Evolutionary conservation across 1,140 invertebrate species (phyloP).

Genomic region (Pseudomyrmex concolor): DNA sequence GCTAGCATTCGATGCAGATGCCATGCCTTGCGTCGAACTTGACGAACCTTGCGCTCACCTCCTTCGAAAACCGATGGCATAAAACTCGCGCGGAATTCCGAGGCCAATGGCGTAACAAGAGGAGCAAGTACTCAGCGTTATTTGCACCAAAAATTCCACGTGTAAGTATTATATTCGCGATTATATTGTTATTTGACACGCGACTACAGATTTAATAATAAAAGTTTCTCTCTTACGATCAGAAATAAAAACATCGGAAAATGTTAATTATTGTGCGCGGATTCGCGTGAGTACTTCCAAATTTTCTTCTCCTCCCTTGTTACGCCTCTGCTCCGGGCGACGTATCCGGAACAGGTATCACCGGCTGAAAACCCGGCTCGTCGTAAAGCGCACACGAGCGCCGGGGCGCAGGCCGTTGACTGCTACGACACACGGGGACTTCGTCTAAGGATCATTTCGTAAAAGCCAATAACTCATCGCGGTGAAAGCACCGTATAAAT

Average conservation of each 20-base stretch:
- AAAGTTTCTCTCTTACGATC: neutral
- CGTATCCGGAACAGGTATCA: constrained; percentile 66
- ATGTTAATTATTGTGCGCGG: no score
- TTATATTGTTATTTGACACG: neutral
- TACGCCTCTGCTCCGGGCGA: constrained; percentile 19
- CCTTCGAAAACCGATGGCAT: constrained; percentile 13
- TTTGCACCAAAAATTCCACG: neutral
- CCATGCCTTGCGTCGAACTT: constrained; percentile 9
- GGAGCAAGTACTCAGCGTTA: neutral
- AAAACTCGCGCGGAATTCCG: neutral
- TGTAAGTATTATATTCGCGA: no score
- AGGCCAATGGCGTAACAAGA: neutral
- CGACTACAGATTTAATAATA: neutral
- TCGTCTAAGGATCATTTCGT: constrained; percentile 60
- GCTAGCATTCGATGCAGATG: constrained; percentile 50
- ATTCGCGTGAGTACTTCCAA: neutral
- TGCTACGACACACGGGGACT: constrained; percentile 8
- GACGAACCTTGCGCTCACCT: constrained; percentile 37
- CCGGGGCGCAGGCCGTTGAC: constrained; percentile 36
- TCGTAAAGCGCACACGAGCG: constrained; percentile 61
- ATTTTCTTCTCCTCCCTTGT: constrained; percentile 5
- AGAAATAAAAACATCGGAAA: neutral
- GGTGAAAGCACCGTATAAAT: constrained; percentile 65
- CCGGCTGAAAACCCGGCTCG: constrained; percentile 58
- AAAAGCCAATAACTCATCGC: constrained; percentile 69